A percentile compares a stretch with the other conserved stretches of the same genome.
Evolutionary conservation across 2,113 vertebrate genomes (phyloP).

Genomic region (Rhynchomys soricoides): DNA sequence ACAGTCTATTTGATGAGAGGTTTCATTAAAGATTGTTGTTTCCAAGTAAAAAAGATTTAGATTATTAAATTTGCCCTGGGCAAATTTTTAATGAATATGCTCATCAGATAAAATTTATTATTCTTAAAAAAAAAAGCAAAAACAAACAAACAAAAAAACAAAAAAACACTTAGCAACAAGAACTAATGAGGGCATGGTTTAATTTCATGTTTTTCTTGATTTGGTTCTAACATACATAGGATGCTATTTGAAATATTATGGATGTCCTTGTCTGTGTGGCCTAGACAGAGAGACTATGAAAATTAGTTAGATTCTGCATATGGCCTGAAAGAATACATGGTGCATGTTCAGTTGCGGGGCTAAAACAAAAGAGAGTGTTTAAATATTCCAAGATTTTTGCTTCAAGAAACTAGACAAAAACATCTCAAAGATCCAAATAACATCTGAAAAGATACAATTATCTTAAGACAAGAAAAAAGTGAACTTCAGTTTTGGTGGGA

Average conservation of each 20-base stretch:
- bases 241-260: not conserved
- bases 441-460: not conserved
- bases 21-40: slow-evolving; percentile 72
- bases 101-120: slow-evolving; percentile 64
- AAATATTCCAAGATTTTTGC: not conserved
- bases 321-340: not conserved
- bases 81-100: slow-evolving; percentile 73
- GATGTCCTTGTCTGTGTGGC: not conserved
- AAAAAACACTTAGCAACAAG: slow-evolving; percentile 40
- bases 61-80: slow-evolving; percentile 67
- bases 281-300: not conserved
- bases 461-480: not conserved
- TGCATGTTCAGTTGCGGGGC: not conserved
- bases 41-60: slow-evolving; percentile 54
- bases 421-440: not conserved
- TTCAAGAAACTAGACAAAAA: not conserved
- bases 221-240: not conserved
- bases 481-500: not conserved
- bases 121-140: slow-evolving; percentile 46
- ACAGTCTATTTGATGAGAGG: slow-evolving; percentile 58
- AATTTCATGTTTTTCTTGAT: slow-evolving; percentile 31
- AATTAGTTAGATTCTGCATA: not conserved
- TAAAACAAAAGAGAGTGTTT: not conserved
- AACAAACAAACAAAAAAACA: too few species aligned
- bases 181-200: slow-evolving; percentile 48